These are phyloP conservation scores for Drosophila demipolita DNA, from an alignment of 2,888 invertebrate species.

Conservation along the genomic window DNA sequence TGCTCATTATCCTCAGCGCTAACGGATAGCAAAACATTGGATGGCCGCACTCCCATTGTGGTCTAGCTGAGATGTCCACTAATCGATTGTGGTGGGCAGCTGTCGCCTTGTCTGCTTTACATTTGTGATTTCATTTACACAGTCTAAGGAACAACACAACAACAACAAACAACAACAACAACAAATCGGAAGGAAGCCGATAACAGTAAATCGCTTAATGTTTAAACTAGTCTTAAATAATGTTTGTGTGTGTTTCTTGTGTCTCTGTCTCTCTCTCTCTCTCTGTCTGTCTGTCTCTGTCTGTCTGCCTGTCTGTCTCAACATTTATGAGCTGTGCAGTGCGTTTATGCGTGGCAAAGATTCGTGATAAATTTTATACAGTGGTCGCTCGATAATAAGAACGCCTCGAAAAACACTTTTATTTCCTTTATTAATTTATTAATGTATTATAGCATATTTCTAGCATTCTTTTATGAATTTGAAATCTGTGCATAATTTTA, in stretches of 20 bases:
- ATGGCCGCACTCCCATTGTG: conserved; percentile 84
- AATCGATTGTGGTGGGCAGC: conserved; percentile 21
- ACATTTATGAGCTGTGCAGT: conserved; percentile 24
- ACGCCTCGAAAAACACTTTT: not conserved
- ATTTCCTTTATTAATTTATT: not conserved
- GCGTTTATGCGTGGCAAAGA: conserved; percentile 50
- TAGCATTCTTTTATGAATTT: not conserved
- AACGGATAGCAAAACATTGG: conserved; percentile 84
- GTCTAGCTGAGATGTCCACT: conserved; percentile 57
- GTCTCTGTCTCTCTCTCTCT: conserved; percentile 36
- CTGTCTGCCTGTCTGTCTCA: conserved; percentile 32
- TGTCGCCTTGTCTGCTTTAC: conserved; percentile 44
- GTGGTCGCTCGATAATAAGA: not conserved
- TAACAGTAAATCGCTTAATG: conserved; percentile 62
- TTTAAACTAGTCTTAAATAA: conserved; percentile 74
- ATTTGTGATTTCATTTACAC: conserved; percentile 68
- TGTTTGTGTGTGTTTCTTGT: conserved; percentile 72
- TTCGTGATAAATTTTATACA: conserved; percentile 12
- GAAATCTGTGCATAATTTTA: not conserved
- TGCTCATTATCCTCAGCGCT: conserved; percentile 82
- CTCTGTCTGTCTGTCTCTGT: conserved; percentile 38
- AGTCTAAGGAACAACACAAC: conserved; percentile 24
- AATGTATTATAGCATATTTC: not conserved
- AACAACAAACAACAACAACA: conserved; percentile 29
- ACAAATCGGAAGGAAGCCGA: conserved; percentile 26